Evolutionary conservation across 1,140 invertebrate species (phyloP).

Genomic region (Aporrectodea caliginosa): DNA sequence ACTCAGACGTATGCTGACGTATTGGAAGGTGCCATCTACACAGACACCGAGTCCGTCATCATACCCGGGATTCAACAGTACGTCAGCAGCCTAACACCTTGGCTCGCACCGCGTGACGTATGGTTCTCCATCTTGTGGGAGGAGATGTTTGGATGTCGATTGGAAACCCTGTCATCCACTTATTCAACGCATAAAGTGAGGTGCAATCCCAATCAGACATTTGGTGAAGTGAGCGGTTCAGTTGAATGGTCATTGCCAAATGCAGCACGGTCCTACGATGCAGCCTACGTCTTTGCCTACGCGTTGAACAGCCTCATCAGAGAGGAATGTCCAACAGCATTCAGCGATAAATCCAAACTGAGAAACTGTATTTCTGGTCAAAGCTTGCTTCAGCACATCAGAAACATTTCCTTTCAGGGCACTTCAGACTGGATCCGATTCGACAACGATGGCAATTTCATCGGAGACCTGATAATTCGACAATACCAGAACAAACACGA

Average conservation of each 20-base stretch:
- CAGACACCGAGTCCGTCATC: neutral
- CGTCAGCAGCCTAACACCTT: neutral
- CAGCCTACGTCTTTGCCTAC: neutral
- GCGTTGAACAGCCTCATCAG: neutral
- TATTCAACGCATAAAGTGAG: too few relatives aligned
- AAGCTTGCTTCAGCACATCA: too few relatives aligned
- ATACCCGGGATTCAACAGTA: neutral
- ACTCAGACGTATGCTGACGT: neutral
- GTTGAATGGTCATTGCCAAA: neutral
- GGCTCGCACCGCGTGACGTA: too few relatives aligned
- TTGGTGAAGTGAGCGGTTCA: neutral
- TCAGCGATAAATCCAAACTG: too few relatives aligned
- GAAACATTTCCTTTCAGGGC: slow-evolving; percentile 14
- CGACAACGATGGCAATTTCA: slow-evolving; percentile 10
- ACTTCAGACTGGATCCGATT: neutral
- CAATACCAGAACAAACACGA: neutral
- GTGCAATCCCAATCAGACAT: neutral
- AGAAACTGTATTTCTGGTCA: too few relatives aligned
- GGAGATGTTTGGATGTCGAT: neutral
- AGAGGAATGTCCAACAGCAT: neutral
- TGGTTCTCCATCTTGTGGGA: neutral
- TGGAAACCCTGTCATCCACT: too few relatives aligned
- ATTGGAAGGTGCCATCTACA: neutral
- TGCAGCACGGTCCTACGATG: neutral
- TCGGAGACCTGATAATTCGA: slow-evolving; percentile 7